A percentile compares a stretch with the other conserved stretches of the same genome.
Evolutionary conservation across 2,113 vertebrate genomes (phyloP).

Genomic region (Pseudois nayaur): DNA sequence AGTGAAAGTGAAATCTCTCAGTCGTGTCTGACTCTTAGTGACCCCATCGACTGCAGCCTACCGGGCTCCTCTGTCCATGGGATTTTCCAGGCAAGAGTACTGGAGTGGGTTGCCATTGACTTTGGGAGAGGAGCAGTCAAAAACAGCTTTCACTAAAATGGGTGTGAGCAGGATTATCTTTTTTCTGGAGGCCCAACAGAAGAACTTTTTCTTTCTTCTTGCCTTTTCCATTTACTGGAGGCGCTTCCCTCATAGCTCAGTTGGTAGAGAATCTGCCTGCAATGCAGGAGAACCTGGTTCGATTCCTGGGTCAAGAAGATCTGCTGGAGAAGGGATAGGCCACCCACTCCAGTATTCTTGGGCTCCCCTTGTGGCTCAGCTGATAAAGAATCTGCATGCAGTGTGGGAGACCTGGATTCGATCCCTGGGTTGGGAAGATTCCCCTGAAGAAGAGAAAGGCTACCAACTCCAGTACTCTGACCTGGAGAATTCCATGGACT

Average conservation of each 20-base stretch:
- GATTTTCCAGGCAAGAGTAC: too few species aligned
- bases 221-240: not conserved
- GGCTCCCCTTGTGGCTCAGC: not conserved
- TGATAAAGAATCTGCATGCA: not conserved
- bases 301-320: not conserved
- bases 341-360: not conserved
- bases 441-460: not conserved
- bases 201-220: not conserved
- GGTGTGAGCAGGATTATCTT: not conserved
- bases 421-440: not conserved
- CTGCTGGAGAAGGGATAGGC: not conserved
- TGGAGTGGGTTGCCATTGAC: too few species aligned
- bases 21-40: too few species aligned
- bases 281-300: not conserved
- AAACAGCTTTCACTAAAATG: not conserved
- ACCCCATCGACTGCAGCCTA: too few species aligned
- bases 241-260: not conserved
- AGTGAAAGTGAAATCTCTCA: too few species aligned
- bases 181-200: not conserved
- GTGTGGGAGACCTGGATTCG: accelerated
- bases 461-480: not conserved
- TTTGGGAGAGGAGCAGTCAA: not conserved
- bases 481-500: not conserved
- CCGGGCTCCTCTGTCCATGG: too few species aligned
- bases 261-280: not conserved